These are phyloP conservation scores for Pseudonaja textilis DNA, from an alignment of 2,113 vertebrate species.

Conservation along the genomic window DNA sequence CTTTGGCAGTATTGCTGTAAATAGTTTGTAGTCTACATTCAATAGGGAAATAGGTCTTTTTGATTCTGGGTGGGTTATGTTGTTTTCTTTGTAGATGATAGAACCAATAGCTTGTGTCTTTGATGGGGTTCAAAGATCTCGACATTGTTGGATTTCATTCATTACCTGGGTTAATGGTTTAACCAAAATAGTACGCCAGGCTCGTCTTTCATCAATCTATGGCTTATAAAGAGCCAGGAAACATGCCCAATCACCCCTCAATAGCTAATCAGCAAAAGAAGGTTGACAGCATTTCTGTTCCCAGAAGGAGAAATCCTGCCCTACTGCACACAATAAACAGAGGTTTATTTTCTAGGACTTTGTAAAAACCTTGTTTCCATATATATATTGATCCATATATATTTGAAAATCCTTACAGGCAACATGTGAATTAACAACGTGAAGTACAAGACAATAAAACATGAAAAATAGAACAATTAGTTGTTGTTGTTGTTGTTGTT, in stretches of 20 bases:
- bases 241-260: background rate
- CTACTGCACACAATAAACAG: background rate
- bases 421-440: background rate
- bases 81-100: background rate
- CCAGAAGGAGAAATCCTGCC: too few species aligned
- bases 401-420: background rate
- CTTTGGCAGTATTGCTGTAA: background rate
- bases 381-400: background rate
- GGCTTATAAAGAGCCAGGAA: background rate
- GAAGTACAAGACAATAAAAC: background rate
- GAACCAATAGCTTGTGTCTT: background rate
- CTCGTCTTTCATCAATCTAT: background rate
- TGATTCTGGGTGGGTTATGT: background rate
- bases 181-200: background rate
- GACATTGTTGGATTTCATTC: background rate
- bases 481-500: fast-evolving
- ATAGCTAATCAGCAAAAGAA: background rate
- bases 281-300: too few species aligned
- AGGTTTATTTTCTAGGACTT: background rate
- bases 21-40: background rate
- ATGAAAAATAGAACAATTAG: background rate
- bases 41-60: background rate
- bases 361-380: background rate
- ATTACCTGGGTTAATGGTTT: background rate
- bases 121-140: background rate